Evolutionary conservation across 2,888 invertebrate genomes (phyloP), one percentile per base, ranked within the genome.

Genomic region (Byasa hedistus): DNA sequence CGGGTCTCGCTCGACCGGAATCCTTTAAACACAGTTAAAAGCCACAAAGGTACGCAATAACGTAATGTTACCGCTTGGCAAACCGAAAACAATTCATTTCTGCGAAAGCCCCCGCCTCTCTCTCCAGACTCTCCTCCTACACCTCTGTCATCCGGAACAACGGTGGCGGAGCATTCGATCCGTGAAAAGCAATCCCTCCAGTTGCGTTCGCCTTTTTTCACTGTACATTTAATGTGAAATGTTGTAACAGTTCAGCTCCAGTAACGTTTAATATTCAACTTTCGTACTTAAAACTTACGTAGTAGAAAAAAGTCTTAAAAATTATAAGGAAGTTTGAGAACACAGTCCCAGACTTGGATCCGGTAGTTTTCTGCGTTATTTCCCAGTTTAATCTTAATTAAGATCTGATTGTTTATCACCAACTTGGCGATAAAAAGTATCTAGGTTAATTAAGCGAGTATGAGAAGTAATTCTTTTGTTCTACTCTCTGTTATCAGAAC

Each of bases 141-240:
- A 32, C 32, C 32, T 32, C 32, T 32, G 32, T 32, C 32, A 55
- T 68, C 65, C 64, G 15, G 71, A 83, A 79, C 75, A 81, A 78
- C 80, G 80, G 79, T 78, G 86, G 83, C 82, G 84, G 84, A 87
- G 76, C 84, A 86, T 84, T 76, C 84, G 87, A 89, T 87, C 87
- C 89, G 87, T 88, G 86, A 89, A 89, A 87, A 86, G 86, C 87
- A 86, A 89, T 89, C 88, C 86, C 85, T 85, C 83, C 79, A 87
- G 85, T 83, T 72, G 82, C 85, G 86, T 89, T 89, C 85, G 82
- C 82, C 83, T 85, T 85, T 15, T 85, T 87, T 85, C 84, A 84
- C 84, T 82, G 84, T 87, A 88, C 86, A 86, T 89, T 88, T 83
- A 86, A 86, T 87, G 80, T 80, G 79, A 82, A 85, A 80, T 81